Evolutionary conservation across 1,140 invertebrate genomes (phyloP).

Genomic region (Tachypleus tridentatus): DNA sequence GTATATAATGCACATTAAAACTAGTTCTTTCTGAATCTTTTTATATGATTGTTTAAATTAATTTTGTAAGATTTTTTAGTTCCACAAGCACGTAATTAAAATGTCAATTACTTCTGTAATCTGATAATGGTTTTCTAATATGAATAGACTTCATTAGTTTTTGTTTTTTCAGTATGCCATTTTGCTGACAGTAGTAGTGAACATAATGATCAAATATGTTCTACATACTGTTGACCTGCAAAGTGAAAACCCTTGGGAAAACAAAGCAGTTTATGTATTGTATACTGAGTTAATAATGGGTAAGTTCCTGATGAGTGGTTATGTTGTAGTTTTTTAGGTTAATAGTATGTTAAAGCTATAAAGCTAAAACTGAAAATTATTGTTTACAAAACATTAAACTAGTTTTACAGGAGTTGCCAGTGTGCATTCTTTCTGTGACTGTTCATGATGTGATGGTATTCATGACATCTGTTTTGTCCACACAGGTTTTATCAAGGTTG

Average conservation of each 20-base stretch:
- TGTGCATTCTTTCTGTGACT: neutral
- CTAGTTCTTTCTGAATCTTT: too few species aligned
- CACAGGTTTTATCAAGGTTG: constrained; percentile 51
- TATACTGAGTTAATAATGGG: constrained; percentile 96
- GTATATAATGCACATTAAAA: too few species aligned
- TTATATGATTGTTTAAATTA: too few species aligned
- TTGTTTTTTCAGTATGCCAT: constrained; percentile 67
- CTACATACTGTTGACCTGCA: constrained; percentile 87
- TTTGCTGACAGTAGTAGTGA: constrained; percentile 81
- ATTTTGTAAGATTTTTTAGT: neutral
- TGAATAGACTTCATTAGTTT: constrained; percentile 2
- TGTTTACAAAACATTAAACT: neutral
- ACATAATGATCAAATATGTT: constrained; percentile 90
- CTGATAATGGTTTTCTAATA: too few species aligned
- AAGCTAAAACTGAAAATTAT: constrained; percentile 6
- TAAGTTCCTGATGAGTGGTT: constrained; percentile 36
- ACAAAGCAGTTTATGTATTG: constrained; percentile 92
- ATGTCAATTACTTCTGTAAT: too few species aligned
- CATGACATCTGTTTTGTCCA: constrained; percentile 1
- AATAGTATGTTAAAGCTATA: neutral
- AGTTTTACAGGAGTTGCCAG: too few species aligned
- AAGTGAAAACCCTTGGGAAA: constrained; percentile 97
- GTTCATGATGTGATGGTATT: neutral
- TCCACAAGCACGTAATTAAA: too few species aligned
- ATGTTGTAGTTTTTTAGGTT: neutral